Percentiles rank a stretch among this genome's conserved stretches.
Evolutionary conservation across 2,888 invertebrate species (phyloP).

Genomic region (Leucozona laternaria): DNA sequence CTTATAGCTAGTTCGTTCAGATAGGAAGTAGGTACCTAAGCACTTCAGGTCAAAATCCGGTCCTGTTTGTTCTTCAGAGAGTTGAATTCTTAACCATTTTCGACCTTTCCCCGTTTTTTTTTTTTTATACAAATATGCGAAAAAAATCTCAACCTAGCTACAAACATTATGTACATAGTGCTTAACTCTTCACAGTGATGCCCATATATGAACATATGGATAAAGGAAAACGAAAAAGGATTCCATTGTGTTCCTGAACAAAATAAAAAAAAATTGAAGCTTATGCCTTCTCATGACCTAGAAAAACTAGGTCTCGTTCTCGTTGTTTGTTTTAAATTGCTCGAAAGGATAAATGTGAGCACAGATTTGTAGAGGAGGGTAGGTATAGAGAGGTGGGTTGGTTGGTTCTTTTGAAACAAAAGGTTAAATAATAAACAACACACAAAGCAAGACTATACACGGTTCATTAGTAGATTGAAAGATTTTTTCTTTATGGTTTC

Average conservation of each 20-base stretch:
- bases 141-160: constrained; percentile 1
- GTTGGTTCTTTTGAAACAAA: constrained; percentile 25
- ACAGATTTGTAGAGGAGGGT: background rate
- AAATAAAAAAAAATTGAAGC: constrained; percentile 19
- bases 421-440: constrained; percentile 56
- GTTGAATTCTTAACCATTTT: constrained; percentile 22
- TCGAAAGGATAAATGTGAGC: constrained; percentile 12
- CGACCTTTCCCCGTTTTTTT: constrained; percentile 14
- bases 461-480: constrained; percentile 63
- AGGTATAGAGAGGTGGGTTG: background rate
- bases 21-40: too few species aligned
- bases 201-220: background rate
- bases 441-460: constrained; percentile 52
- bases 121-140: too few species aligned
- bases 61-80: background rate
- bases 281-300: constrained; percentile 57
- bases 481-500: constrained; percentile 31
- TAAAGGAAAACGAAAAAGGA: background rate
- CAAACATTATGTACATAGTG: too few species aligned
- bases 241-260: constrained; percentile 17
- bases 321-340: constrained; percentile 30
- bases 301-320: constrained; percentile 50
- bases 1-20: too few species aligned
- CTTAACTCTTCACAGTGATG: constrained; percentile 14
- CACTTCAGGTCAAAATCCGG: background rate